Conservation (phyloP, 2,797 vertebrate species). For the Nyctalus aviator region DNA sequence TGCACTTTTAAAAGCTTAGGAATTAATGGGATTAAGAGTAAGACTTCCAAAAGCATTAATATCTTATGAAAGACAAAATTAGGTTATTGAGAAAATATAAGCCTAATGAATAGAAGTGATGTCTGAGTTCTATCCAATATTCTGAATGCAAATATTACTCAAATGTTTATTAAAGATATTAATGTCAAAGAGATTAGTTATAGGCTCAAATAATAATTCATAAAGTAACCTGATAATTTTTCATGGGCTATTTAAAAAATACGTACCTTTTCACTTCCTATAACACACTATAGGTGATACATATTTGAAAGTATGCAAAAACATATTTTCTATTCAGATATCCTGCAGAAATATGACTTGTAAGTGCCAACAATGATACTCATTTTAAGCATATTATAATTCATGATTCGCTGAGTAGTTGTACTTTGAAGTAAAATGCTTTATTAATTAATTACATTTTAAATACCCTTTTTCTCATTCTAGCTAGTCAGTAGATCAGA, state of each 20-base stretch:
- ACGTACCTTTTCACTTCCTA: background rate
- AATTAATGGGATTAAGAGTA: conserved; percentile 73
- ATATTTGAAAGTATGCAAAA: conserved; percentile 25
- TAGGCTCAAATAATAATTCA: conserved; percentile 58
- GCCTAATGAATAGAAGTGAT: conserved; percentile 64
- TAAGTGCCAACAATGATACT: conserved; percentile 6
- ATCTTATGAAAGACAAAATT: conserved; percentile 79
- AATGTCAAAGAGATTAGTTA: conserved; percentile 76
- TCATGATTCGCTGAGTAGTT: background rate
- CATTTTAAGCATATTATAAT: conserved; percentile 9
- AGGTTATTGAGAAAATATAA: conserved; percentile 77
- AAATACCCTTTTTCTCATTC: conserved; percentile 2
- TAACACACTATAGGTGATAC: background rate
- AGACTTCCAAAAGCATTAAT: conserved; percentile 74
- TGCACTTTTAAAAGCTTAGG: conserved; percentile 73
- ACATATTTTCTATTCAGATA: background rate
- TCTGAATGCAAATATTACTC: conserved; percentile 58
- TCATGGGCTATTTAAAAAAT: conserved; percentile 61
- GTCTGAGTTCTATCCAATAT: conserved; percentile 58
- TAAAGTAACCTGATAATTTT: conserved; percentile 54
- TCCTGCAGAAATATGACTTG: background rate
- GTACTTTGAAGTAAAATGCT: conserved; percentile 43
- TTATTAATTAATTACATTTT: background rate
- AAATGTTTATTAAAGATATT: conserved; percentile 75
- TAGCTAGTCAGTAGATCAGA: background rate